These are phyloP conservation scores for Semicossyphus pulcher DNA, from an alignment of 2,113 vertebrate genomes.

Conservation along the genomic window DNA sequence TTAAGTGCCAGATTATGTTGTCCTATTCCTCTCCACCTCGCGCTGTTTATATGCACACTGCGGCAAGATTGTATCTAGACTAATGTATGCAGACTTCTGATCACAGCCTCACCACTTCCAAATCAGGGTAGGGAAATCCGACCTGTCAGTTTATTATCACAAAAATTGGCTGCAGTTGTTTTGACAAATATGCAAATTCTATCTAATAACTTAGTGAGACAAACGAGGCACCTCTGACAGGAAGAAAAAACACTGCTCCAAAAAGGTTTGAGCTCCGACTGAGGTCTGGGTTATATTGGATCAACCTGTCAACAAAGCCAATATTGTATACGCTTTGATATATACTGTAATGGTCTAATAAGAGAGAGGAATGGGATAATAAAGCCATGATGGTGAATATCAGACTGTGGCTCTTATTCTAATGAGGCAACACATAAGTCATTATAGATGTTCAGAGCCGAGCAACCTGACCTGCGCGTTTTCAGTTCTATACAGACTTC, in stretches of 20 bases:
- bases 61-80: slow-evolving; percentile 67
- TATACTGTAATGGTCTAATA: slow-evolving; percentile 44
- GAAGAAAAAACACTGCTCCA: slow-evolving; percentile 13
- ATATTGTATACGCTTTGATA: slow-evolving; percentile 47
- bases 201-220: slow-evolving; percentile 57
- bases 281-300: slow-evolving; percentile 50
- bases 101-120: slow-evolving; percentile 56
- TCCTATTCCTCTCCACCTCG: slow-evolving; percentile 48
- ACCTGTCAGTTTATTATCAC: slow-evolving; percentile 67
- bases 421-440: slow-evolving; percentile 60
- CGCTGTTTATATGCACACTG: slow-evolving; percentile 62
- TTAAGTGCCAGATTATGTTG: slow-evolving; percentile 56
- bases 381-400: slow-evolving; percentile 42
- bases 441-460: slow-evolving; percentile 14
- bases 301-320: slow-evolving; percentile 57
- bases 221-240: slow-evolving; percentile 53
- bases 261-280: slow-evolving; percentile 23
- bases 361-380: slow-evolving; percentile 42
- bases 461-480: slow-evolving; percentile 48
- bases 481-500: slow-evolving; percentile 18
- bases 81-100: slow-evolving; percentile 69
- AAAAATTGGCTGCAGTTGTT: slow-evolving; percentile 66
- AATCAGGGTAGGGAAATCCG: slow-evolving; percentile 54
- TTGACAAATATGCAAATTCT: slow-evolving; percentile 70
- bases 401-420: slow-evolving; percentile 45